Percentiles rank a stretch among this genome's conserved stretches.
Conservation (phyloP, 1,140 invertebrate species). For the Drosophila saltans region DNA sequence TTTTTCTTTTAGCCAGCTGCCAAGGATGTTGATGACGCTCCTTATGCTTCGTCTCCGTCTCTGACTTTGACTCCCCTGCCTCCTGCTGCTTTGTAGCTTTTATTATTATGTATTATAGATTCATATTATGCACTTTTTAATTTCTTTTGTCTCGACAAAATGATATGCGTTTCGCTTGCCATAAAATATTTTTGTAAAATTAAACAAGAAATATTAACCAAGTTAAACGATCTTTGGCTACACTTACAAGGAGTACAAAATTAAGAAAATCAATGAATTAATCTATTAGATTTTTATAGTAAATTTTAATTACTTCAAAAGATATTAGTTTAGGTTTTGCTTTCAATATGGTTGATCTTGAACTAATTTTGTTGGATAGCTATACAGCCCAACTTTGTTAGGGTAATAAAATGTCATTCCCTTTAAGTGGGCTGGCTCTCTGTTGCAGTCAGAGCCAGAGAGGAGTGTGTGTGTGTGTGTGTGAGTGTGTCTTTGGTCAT, state of each 20-base stretch:
- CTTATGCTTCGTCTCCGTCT: not conserved
- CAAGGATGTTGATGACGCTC: slow-evolving; percentile 40
- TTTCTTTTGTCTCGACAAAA: slow-evolving; percentile 68
- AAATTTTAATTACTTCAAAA: too few relatives aligned
- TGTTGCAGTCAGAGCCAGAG: slow-evolving; percentile 11
- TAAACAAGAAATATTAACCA: slow-evolving; percentile 32
- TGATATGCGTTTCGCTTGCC: slow-evolving; percentile 55
- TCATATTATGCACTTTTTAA: slow-evolving; percentile 80
- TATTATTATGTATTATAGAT: slow-evolving; percentile 81
- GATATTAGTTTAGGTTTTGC: too few relatives aligned
- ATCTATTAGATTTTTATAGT: not conserved
- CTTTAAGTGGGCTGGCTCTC: slow-evolving; percentile 41
- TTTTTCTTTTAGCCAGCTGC: slow-evolving; percentile 29
- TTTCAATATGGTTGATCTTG: too few relatives aligned
- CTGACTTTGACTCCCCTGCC: not conserved
- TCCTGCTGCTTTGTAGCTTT: slow-evolving; percentile 62
- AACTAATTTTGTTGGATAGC: not conserved
- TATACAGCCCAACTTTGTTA: not conserved
- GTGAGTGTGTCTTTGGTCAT: slow-evolving; percentile 43
- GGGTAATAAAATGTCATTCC: slow-evolving; percentile 13
- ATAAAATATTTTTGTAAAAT: slow-evolving; percentile 21
- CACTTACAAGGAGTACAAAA: not conserved
- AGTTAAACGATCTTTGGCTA: not conserved
- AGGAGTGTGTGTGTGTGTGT: not conserved
- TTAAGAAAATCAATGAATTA: not conserved